phyloP scores from a whole-genome alignment of 1,140 invertebrate genomes.

The Choristoneura fumiferana region DNA sequence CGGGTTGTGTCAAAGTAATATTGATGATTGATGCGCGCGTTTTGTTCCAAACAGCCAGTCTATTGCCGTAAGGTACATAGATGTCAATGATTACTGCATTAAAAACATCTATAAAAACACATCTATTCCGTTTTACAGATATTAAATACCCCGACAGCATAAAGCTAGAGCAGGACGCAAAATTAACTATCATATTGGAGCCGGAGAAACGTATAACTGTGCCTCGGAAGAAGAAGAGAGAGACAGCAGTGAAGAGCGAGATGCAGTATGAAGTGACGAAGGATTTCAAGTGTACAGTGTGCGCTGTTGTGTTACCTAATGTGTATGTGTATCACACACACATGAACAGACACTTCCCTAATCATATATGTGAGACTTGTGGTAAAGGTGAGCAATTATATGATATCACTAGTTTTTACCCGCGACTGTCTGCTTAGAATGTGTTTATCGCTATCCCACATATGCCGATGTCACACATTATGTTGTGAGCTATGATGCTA shows the following conservation, averaged over 20 bases:
- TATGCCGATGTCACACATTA: no score
- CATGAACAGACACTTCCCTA: slow-evolving; percentile 28
- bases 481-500: no score
- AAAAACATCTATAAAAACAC: neutral
- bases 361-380: slow-evolving; percentile 28
- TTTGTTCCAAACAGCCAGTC: no score
- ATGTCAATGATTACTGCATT: no score
- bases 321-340: slow-evolving; percentile 23
- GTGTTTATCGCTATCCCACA: no score
- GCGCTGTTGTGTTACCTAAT: slow-evolving; percentile 15
- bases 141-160: neutral
- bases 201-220: slow-evolving; percentile 17
- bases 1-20: no score
- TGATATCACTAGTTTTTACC: no score
- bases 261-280: slow-evolving; percentile 17
- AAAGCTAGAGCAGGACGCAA: neutral
- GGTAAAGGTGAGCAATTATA: slow-evolving; percentile 20
- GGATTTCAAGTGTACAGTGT: slow-evolving; percentile 22
- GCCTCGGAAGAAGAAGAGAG: slow-evolving; percentile 5
- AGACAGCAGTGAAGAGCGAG: neutral
- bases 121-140: neutral
- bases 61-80: no score
- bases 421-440: no score
- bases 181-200: neutral
- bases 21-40: no score